Evolutionary conservation across 2,888 invertebrate species (phyloP).

Genomic region (Acheta domesticus): DNA sequence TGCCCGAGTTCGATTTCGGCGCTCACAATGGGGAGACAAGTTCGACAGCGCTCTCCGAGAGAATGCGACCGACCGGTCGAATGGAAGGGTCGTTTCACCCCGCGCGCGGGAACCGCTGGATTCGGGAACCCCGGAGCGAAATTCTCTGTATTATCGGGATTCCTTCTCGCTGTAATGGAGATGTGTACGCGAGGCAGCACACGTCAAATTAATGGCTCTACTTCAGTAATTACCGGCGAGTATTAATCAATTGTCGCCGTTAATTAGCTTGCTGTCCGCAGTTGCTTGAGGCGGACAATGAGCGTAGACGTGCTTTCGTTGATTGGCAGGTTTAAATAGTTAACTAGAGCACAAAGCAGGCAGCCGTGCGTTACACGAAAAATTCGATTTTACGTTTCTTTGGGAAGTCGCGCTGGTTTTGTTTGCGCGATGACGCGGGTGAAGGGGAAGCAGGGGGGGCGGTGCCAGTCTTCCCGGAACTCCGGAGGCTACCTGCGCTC

Average conservation of each 20-base stretch:
- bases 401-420: neutral
- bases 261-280: conserved; percentile 18
- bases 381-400: conserved; percentile 7
- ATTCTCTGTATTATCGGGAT: too few species aligned
- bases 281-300: neutral
- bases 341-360: conserved; percentile 1
- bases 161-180: neutral
- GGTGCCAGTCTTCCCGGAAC: neutral
- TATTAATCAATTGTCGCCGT: neutral
- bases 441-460: neutral
- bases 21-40: too few species aligned
- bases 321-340: conserved; percentile 18
- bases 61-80: too few species aligned
- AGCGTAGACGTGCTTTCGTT: neutral
- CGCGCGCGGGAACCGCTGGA: too few species aligned
- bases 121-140: too few species aligned
- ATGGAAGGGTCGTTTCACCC: too few species aligned
- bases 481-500: too few species aligned
- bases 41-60: too few species aligned
- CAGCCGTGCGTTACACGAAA: neutral
- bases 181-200: neutral
- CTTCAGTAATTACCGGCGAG: neutral
- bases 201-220: neutral
- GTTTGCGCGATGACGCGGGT: neutral
- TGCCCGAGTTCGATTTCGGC: too few species aligned